Base-by-base conservation (phyloP, 1,140 invertebrate species). In the Aporrectodea caliginosa region DNA sequence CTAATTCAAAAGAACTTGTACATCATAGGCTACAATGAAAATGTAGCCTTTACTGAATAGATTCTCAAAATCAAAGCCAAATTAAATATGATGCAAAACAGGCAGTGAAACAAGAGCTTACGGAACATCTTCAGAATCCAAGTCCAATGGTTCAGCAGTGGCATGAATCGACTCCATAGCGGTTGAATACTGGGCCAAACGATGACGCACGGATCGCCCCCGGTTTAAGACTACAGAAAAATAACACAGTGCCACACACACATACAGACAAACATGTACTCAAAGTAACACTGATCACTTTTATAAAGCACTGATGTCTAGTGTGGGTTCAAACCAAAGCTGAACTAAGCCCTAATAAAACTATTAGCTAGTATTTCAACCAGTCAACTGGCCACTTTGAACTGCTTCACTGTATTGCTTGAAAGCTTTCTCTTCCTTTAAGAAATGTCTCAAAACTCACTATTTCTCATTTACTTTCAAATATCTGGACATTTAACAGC, bases 111-210 rank as follows among this genome's bases (percentile, higher is more conserved):
- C n/a, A n/a, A n/a, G n/a, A 58, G 22, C 43, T 6, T 58, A 58
- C 43, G 43, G 43, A 6, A 58, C 43, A 58, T 58, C 43, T 22
- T 58, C 43, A 6, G 43, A 58, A 22, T 58, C 43, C 22, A 58
- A 12, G 43, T 58, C 43, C 35, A 43, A 35, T 22, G 35, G 16
- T 29, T 76, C 35, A 6, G 75, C 33, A 30, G 33, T 43, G 34
- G 96, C 96, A 86, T 97, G 95, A 85, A 98, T 98, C 87, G 95
- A 96, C 89, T 98, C 96, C 93, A 98, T 95, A 16, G 96, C 96
- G 22, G 96, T 98, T 72, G 95, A 97, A 88, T 97, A 96, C 69
- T 95, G 95, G 33, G 98, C 95, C 82, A 98, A 89, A 84, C 94
- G 91, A 86, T 96, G 84, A 75, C 97, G 97, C 84, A 98, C 95